Conservation (phyloP, 2,797 vertebrate species). For the Gambelia wislizenii region DNA sequence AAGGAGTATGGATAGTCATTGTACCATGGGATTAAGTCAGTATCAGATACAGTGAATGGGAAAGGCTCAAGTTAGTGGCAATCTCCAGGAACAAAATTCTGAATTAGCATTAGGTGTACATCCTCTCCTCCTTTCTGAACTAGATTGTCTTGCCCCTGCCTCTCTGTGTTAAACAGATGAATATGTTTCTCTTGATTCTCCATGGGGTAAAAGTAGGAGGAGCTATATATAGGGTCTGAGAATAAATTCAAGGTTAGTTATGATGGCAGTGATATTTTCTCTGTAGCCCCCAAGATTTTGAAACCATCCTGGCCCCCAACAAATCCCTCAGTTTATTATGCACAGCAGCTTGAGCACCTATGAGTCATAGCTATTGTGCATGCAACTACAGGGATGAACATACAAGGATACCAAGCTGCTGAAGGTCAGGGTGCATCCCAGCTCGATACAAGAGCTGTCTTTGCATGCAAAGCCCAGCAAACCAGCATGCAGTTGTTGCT, state of each 20-base stretch:
- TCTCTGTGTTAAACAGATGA: neutral
- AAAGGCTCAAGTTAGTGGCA: neutral
- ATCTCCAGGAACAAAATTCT: neutral
- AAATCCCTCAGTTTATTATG: neutral
- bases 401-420: neutral
- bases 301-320: neutral
- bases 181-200: neutral
- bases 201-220: neutral
- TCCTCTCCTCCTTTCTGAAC: neutral
- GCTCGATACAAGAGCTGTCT: neutral
- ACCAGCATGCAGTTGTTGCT: slow-evolving; percentile 42
- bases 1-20: neutral
- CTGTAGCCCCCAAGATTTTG: neutral
- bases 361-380: neutral
- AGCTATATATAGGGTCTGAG: neutral
- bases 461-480: slow-evolving; percentile 30
- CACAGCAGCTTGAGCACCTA: neutral
- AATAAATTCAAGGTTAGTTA: neutral
- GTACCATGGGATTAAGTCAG: neutral
- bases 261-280: neutral
- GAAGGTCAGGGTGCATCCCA: neutral
- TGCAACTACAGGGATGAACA: rapidly evolving
- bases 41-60: neutral
- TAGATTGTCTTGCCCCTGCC: neutral
- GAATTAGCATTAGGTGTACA: neutral